Percentiles rank a stretch among this genome's conserved stretches.
These are phyloP conservation scores for Danaus chrysippus DNA, from an alignment of 2,888 invertebrate species.

Conservation along the genomic window DNA sequence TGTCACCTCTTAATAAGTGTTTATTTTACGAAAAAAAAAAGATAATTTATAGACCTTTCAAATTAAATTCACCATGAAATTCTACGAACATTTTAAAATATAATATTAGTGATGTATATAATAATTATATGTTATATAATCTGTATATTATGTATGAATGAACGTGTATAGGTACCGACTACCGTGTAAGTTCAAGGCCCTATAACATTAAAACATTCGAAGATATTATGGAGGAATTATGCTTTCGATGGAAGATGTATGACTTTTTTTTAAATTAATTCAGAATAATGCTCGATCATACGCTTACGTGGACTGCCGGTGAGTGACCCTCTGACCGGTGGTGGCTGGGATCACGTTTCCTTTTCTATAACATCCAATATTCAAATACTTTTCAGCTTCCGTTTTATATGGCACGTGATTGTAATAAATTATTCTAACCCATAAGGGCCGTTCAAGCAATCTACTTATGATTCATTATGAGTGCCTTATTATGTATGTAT, in stretches of 20 bases:
- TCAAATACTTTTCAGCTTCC: slow-evolving; percentile 41
- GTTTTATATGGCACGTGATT: slow-evolving; percentile 45
- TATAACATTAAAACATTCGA: neutral
- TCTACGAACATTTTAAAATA: no score
- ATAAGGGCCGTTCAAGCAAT: slow-evolving; percentile 12
- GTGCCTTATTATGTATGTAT: no score
- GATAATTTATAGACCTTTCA: no score
- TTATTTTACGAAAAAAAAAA: no score
- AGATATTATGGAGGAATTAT: slow-evolving; percentile 26
- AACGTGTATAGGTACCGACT: no score
- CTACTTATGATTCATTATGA: no score
- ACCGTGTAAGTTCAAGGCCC: neutral
- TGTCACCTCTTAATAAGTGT: no score
- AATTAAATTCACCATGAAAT: no score
- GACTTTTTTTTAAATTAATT: slow-evolving; percentile 29
- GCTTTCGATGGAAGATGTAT: slow-evolving; percentile 27
- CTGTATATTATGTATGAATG: no score
- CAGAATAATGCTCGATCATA: slow-evolving; percentile 26
- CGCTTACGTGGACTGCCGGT: slow-evolving; percentile 38
- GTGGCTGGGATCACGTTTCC: slow-evolving; percentile 41
- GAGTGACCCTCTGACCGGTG: slow-evolving; percentile 49
- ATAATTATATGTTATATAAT: no score
- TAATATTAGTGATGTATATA: no score
- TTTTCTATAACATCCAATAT: slow-evolving; percentile 26
- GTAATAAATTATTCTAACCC: slow-evolving; percentile 34